Evolutionary conservation across 2,113 vertebrate species (phyloP).

Genomic region (Thomomys bottae): DNA sequence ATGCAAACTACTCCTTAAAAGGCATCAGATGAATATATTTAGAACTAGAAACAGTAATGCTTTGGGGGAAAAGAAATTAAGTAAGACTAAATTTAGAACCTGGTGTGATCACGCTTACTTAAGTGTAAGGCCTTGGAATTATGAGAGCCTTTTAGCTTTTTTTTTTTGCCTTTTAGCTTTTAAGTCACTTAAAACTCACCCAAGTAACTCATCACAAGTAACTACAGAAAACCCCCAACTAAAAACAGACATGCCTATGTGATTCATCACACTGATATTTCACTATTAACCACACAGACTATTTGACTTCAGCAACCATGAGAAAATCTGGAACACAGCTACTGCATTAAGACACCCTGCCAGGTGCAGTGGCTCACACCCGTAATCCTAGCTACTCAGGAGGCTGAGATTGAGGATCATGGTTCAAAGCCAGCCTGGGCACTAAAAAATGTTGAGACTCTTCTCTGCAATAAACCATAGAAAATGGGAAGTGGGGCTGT

Average conservation of each 20-base stretch:
- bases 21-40: neutral
- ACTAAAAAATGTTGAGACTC: no score
- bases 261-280: neutral
- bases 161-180: no score
- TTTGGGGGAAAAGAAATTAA: constrained; percentile 8
- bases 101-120: constrained; percentile 20
- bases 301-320: neutral
- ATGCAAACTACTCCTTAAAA: neutral
- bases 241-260: constrained; percentile 59
- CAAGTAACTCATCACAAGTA: constrained; percentile 30
- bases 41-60: constrained; percentile 28
- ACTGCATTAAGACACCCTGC: neutral
- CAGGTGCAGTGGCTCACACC: no score
- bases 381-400: no score
- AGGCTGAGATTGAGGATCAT: no score
- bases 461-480: no score
- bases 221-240: constrained; percentile 47
- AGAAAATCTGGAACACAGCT: constrained; percentile 53
- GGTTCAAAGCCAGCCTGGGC: no score
- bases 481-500: no score
- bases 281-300: neutral
- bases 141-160: constrained; percentile 70
- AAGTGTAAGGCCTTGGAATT: constrained; percentile 43
- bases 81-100: constrained; percentile 59
- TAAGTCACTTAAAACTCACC: constrained; percentile 74